Conservation (phyloP, 2,113 vertebrate genomes). For the Eretmochelys imbricata region DNA sequence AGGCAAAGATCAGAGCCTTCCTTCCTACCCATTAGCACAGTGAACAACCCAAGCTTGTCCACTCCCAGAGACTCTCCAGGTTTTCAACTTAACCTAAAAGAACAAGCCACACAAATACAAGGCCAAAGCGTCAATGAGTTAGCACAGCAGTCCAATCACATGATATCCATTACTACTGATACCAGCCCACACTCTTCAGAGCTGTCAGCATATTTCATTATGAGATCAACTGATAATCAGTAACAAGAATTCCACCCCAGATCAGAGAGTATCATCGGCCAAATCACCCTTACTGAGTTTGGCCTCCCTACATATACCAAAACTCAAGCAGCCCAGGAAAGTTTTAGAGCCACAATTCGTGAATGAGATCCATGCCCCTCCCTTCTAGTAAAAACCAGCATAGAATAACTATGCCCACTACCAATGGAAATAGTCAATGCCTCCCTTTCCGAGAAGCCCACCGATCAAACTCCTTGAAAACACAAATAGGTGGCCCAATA, state of each 20-base stretch:
- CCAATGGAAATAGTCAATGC: neutral
- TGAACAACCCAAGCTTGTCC: neutral
- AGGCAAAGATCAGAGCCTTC: rapidly evolving
- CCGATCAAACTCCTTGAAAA: neutral
- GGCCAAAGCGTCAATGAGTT: neutral
- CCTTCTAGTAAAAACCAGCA: neutral
- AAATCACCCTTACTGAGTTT: neutral
- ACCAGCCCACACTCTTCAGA: neutral
- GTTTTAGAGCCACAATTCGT: neutral
- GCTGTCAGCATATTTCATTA: neutral
- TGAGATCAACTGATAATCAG: neutral
- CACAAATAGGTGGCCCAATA: neutral
- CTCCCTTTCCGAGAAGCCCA: neutral
- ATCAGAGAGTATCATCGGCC: neutral
- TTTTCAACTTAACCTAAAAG: neutral
- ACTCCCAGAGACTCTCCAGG: neutral
- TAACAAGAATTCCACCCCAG: neutral
- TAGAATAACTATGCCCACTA: neutral
- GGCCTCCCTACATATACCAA: neutral
- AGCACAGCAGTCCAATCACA: neutral
- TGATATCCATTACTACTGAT: neutral
- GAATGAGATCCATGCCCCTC: neutral
- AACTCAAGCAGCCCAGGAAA: neutral
- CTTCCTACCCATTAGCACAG: neutral
- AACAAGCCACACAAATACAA: neutral